Evolutionary conservation across 2,888 invertebrate species (phyloP).

Genomic region (Tortricodes alternella): DNA sequence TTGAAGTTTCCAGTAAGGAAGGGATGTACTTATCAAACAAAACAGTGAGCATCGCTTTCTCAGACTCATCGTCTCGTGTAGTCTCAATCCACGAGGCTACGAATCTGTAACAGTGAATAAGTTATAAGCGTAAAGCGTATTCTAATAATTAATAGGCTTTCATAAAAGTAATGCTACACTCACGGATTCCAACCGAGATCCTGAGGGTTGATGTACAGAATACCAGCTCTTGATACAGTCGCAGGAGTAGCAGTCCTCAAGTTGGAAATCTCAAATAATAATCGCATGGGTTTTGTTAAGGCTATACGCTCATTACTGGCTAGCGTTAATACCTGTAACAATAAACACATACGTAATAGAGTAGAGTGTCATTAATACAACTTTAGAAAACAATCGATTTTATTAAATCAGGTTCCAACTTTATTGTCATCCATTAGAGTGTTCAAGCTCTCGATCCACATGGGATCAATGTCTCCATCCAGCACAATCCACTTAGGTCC

Average conservation of each 20-base stretch:
- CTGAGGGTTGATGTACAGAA: conserved; percentile 95
- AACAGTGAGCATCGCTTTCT: conserved; percentile 92
- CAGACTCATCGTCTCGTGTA: conserved; percentile 86
- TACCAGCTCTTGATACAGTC: conserved; percentile 97
- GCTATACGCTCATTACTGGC: conserved; percentile 98
- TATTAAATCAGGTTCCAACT: conserved; percentile 58
- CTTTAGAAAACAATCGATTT: not conserved
- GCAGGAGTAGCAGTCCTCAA: conserved; percentile 96
- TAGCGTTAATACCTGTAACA: conserved; percentile 88
- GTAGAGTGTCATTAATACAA: not conserved
- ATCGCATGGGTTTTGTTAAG: conserved; percentile 92
- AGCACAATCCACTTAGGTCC: conserved; percentile 97
- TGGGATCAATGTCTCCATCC: conserved; percentile 98
- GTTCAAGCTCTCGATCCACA: conserved; percentile 99
- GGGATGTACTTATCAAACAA: conserved; percentile 97
- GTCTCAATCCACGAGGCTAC: conserved; percentile 95
- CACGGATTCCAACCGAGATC: conserved; percentile 98
- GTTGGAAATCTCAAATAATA: conserved; percentile 95
- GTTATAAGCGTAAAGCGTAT: no score
- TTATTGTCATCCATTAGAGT: conserved; percentile 99
- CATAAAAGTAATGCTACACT: conserved; percentile 51
- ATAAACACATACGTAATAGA: not conserved
- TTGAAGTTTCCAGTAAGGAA: conserved; percentile 88
- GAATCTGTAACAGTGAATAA: conserved; percentile 78
- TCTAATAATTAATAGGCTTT: not conserved